phyloP scores from a whole-genome alignment of 2,113 vertebrate genomes.

The Apus apus region DNA sequence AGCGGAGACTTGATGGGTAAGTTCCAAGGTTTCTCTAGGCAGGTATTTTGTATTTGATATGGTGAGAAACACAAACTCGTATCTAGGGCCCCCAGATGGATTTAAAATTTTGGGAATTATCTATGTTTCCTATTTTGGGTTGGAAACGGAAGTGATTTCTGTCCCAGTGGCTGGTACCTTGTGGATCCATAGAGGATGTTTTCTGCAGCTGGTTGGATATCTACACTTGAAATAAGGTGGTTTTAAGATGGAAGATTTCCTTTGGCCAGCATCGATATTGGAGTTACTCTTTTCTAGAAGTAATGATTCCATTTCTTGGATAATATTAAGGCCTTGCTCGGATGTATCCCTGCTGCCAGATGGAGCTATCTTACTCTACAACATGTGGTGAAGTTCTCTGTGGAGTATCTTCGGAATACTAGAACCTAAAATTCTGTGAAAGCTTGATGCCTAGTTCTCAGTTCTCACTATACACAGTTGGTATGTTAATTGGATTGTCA shows the following conservation, averaged over 20 bases:
- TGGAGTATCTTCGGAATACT: conserved; percentile 80
- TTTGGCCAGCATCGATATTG: conserved; percentile 75
- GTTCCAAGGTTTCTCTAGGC: conserved; percentile 89
- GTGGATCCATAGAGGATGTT: conserved; percentile 82
- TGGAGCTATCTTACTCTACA: conserved; percentile 80
- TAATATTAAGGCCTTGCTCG: conserved; percentile 84
- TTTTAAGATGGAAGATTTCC: conserved; percentile 77
- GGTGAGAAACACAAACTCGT: conserved; percentile 87
- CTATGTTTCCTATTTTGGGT: conserved; percentile 86
- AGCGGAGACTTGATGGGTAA: conserved; percentile 93
- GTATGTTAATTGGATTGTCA: conserved; percentile 78
- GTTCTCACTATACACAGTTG: conserved; percentile 61
- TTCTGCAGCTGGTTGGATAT: conserved; percentile 83
- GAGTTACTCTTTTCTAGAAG: conserved; percentile 80
- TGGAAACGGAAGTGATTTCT: conserved; percentile 85
- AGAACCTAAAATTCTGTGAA: conserved; percentile 72
- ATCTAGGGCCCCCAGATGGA: conserved; percentile 87
- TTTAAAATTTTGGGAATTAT: conserved; percentile 86
- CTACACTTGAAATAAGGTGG: conserved; percentile 74
- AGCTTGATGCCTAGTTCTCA: conserved; percentile 70
- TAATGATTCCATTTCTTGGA: conserved; percentile 77
- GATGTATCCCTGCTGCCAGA: conserved; percentile 85
- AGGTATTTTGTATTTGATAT: conserved; percentile 89
- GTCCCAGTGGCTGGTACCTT: conserved; percentile 81
- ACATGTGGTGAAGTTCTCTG: conserved; percentile 69